These are phyloP conservation scores for Tetrapedia diversipes DNA, from an alignment of 2,888 invertebrate species.

Conservation along the genomic window DNA sequence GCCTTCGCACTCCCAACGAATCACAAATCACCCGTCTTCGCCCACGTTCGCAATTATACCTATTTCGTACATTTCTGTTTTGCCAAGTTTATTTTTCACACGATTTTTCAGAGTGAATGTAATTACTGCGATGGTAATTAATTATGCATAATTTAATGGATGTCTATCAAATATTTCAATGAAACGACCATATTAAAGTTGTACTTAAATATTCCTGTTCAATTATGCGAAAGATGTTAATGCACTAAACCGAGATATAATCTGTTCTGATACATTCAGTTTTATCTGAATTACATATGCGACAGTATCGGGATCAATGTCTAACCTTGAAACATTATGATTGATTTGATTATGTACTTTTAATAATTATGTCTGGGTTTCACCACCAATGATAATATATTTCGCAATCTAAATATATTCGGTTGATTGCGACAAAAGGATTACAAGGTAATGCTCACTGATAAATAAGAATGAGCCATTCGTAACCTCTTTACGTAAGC, in stretches of 20 bases:
- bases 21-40: conserved; percentile 43
- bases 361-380: too few relatives aligned
- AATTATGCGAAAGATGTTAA: neutral
- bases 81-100: conserved; percentile 16
- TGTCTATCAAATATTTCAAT: neutral
- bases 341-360: neutral
- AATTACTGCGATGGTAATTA: conserved; percentile 24
- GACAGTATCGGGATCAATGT: neutral
- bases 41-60: conserved; percentile 30
- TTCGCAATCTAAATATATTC: neutral
- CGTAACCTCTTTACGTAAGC: neutral
- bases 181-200: neutral
- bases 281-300: neutral
- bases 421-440: neutral
- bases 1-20: conserved; percentile 29
- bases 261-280: too few relatives aligned
- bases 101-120: conserved; percentile 16
- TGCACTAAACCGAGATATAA: neutral
- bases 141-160: neutral
- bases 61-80: conserved; percentile 28
- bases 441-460: neutral
- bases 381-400: neutral
- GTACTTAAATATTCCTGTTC: neutral
- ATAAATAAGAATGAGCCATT: neutral
- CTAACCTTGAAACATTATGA: neutral